Conservation (phyloP, 2,888 invertebrate species). For the Perizoma flavofasciatum region DNA sequence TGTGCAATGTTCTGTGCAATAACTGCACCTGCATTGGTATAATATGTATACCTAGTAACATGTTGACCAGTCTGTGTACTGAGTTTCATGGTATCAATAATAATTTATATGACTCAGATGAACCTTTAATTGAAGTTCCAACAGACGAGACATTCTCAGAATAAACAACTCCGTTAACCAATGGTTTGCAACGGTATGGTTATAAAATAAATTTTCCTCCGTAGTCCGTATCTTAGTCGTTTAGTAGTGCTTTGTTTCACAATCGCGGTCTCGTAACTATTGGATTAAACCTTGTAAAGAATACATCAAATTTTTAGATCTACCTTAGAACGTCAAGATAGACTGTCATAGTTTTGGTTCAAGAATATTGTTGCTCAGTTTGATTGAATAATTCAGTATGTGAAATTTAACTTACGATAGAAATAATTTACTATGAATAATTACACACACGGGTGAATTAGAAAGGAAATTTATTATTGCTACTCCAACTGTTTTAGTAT, state of each 20-base stretch:
- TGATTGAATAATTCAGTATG: slow-evolving; percentile 6
- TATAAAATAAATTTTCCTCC: slow-evolving; percentile 21
- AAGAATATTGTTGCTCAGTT: background rate
- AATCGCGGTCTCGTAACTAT: slow-evolving; percentile 1
- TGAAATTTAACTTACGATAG: slow-evolving; percentile 5
- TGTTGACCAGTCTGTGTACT: slow-evolving; percentile 7
- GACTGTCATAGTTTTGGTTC: slow-evolving; percentile 1
- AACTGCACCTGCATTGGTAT: slow-evolving; percentile 26
- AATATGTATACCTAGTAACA: slow-evolving; percentile 1
- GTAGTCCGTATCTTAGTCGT: slow-evolving; percentile 4
- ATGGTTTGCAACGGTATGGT: slow-evolving; percentile 19
- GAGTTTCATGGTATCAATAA: slow-evolving; percentile 10
- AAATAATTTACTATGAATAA: slow-evolving; percentile 16
- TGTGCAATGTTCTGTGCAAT: slow-evolving; percentile 38
- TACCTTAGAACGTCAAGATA: background rate
- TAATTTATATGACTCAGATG: slow-evolving; percentile 25
- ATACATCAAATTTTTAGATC: background rate
- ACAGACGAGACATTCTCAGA: slow-evolving; percentile 26
- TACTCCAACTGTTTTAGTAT: slow-evolving; percentile 8
- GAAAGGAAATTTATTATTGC: slow-evolving; percentile 38
- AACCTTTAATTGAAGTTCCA: slow-evolving; percentile 26
- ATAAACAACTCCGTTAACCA: slow-evolving; percentile 29
- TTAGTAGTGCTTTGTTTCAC: slow-evolving; percentile 25
- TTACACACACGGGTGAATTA: slow-evolving; percentile 35
- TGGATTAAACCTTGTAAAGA: slow-evolving; percentile 1